phyloP scores from a whole-genome alignment of 2,797 vertebrate species.

The Poecile montanus region DNA sequence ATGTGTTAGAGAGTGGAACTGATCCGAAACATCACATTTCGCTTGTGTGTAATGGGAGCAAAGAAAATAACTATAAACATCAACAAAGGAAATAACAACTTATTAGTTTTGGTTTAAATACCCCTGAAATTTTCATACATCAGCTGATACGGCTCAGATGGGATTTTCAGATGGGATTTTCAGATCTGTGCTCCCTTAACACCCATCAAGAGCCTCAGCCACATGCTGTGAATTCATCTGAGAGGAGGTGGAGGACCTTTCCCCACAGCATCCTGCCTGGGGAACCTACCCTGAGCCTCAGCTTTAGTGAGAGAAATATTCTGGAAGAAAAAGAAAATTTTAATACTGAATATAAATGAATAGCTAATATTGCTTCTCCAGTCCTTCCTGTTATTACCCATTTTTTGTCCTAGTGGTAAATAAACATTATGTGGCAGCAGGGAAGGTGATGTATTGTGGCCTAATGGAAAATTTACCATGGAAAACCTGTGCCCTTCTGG shows the following conservation, averaged over 20 bases:
- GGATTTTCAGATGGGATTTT: background rate
- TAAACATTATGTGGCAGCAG: background rate
- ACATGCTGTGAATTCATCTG: background rate
- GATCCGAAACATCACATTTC: background rate
- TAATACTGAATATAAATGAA: background rate
- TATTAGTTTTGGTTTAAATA: constrained; percentile 1
- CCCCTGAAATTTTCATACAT: background rate
- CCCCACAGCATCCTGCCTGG: background rate
- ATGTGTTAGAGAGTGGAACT: background rate
- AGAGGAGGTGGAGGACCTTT: background rate
- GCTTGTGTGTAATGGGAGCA: background rate
- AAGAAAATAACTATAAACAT: constrained; percentile 4
- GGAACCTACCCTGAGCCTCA: background rate
- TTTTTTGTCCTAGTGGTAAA: background rate
- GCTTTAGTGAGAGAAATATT: background rate
- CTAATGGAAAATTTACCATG: background rate
- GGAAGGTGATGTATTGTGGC: background rate
- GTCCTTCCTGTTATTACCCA: background rate
- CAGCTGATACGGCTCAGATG: background rate
- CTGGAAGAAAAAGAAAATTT: background rate
- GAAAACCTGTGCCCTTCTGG: background rate
- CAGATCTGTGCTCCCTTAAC: background rate
- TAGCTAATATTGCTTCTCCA: constrained; percentile 1
- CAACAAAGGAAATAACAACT: background rate
- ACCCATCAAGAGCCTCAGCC: background rate